Percentiles rank a stretch among this genome's conserved stretches.
phyloP scores from a whole-genome alignment of 2,888 invertebrate genomes.

The Chirona hameri region DNA sequence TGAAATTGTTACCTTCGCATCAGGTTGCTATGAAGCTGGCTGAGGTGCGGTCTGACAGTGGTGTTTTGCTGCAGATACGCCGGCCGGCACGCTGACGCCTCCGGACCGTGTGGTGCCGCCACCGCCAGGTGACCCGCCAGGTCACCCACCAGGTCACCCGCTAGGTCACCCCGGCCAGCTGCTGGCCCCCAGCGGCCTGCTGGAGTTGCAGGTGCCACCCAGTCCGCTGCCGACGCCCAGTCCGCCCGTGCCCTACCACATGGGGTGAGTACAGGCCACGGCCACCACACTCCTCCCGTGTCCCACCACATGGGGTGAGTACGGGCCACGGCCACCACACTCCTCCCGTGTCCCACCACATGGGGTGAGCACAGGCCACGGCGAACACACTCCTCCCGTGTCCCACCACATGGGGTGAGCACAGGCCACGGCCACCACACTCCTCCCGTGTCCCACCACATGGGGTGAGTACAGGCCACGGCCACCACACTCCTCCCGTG shows the following conservation, averaged over 20 bases:
- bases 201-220: conserved; percentile 59
- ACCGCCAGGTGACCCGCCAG: too few species aligned
- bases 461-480: too few species aligned
- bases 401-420: too few species aligned
- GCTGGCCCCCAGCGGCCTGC: conserved; percentile 38
- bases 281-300: not conserved
- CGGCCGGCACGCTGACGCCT: not conserved
- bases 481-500: too few species aligned
- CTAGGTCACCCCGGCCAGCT: not conserved
- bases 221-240: conserved; percentile 59
- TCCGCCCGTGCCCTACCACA: conserved; percentile 46
- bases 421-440: too few species aligned
- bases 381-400: too few species aligned
- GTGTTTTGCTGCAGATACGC: not conserved
- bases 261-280: conserved; percentile 37
- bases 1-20: not conserved
- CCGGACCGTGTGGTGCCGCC: not conserved
- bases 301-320: not conserved
- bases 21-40: not conserved
- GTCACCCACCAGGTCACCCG: too few species aligned
- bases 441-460: too few species aligned
- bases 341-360: not conserved
- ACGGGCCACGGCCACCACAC: not conserved
- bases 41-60: too few species aligned
- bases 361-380: too few species aligned